Conservation (phyloP, 2,797 vertebrate genomes). For the Myripristis jacobus region DNA sequence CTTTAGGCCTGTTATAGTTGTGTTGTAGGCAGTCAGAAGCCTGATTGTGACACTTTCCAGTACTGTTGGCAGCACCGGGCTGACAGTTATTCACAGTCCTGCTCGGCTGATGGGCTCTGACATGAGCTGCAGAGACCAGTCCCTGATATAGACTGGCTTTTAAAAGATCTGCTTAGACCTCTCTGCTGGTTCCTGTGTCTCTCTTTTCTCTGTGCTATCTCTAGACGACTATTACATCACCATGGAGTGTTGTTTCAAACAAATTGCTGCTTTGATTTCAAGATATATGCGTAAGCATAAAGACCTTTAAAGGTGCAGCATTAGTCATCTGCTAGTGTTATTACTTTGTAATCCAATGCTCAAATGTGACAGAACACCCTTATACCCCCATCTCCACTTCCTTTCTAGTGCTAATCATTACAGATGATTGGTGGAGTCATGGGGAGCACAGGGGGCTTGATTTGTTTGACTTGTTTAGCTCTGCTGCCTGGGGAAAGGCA, state of each 20-base stretch:
- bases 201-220: conserved; percentile 9
- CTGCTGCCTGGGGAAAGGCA: conserved; percentile 26
- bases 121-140: conserved; percentile 52
- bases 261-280: background rate
- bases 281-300: background rate
- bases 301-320: background rate
- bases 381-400: background rate
- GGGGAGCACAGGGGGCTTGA: background rate
- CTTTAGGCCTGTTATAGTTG: conserved; percentile 16
- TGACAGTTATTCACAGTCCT: conserved; percentile 46
- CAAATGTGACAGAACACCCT: background rate
- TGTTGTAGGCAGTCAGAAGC: conserved; percentile 36
- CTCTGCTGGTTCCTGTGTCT: conserved; percentile 19
- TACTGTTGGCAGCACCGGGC: conserved; percentile 10
- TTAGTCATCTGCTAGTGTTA: background rate
- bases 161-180: conserved; percentile 35
- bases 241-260: background rate
- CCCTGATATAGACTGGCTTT: conserved; percentile 57
- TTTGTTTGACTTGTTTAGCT: conserved; percentile 25
- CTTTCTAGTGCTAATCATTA: conserved; percentile 14
- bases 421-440: conserved; percentile 18
- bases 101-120: conserved; percentile 59
- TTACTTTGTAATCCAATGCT: background rate
- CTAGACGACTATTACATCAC: conserved; percentile 4
- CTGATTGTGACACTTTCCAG: conserved; percentile 22